Evolutionary conservation across 2,113 vertebrate species (phyloP), one percentile per base, ranked within the genome.

Genomic region (Anser cygnoides): DNA sequence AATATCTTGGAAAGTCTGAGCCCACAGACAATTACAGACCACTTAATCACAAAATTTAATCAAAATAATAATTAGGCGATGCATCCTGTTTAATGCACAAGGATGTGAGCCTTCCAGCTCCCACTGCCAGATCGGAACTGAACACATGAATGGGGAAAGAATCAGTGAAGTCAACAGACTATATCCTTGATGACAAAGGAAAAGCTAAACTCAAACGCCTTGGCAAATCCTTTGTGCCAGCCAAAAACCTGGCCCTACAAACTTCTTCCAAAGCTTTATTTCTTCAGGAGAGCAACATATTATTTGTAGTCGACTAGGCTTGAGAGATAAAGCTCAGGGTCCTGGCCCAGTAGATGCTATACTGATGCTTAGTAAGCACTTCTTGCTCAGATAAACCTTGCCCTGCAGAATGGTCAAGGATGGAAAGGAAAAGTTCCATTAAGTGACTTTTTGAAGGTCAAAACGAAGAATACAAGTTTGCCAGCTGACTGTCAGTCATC

Each of bases 1-100:
- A 95, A 81, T 78, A 78, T 57, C 84, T 91, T 84, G 87, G 80
- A 89, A 95, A 92, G 72, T 92, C 81, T 94, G 89, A 95, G 83
- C 85, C 50, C 67, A 58, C 57, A 89, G 83, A 87, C 90, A 93
- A 94, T 89, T 89, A 93, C 49, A 91, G 89, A 89, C 63, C 89
- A 94, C 88, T 96, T 96, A 93, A 97, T 96, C 96, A 96, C 89
- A 94, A 95, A 95, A 95, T 96, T 96, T 97, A 97, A 97, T 97
- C 95, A 96, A 94, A 92, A 89, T 81, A 97, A 81, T 96, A 96
- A 96, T 97, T 97, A 96, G 92, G 75, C 44, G 11, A 61, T 86
- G 85, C 92, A 96, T 96, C 95, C 91, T 96, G 95, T 95, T 94
- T 92, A 92, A 96, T 71, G 84, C 75, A 65, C 46, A 68, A 86